phyloP scores from a whole-genome alignment of 2,797 vertebrate genomes.

The Chelonia mydas region DNA sequence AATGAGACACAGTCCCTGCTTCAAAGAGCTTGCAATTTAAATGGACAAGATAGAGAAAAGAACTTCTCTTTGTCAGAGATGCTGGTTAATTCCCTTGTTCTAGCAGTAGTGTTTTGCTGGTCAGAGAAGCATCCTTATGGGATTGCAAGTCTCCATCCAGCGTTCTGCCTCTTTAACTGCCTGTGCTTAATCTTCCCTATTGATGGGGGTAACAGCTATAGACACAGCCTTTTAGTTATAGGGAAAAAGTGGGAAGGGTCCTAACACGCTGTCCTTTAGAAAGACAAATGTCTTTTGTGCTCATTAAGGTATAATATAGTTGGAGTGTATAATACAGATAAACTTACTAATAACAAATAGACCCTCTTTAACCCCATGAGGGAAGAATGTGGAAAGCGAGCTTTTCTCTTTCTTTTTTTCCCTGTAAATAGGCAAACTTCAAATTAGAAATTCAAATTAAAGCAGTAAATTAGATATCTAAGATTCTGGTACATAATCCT shows the following conservation, averaged over 20 bases:
- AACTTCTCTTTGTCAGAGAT: rapidly evolving
- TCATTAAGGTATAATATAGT: rapidly evolving
- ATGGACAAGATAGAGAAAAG: background rate
- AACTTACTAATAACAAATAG: background rate
- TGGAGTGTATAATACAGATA: background rate
- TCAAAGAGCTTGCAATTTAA: rapidly evolving
- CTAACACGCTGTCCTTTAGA: background rate
- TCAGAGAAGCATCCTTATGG: slow-evolving; percentile 18
- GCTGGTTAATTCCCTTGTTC: background rate
- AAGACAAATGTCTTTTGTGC: background rate
- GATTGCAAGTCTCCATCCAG: background rate
- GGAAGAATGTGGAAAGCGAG: rapidly evolving
- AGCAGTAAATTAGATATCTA: background rate
- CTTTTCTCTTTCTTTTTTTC: rapidly evolving
- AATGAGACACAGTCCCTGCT: rapidly evolving
- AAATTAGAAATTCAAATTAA: background rate
- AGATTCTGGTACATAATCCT: rapidly evolving
- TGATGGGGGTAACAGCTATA: background rate
- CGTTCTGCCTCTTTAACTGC: background rate
- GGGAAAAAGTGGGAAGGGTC: background rate
- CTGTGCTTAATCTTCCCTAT: background rate
- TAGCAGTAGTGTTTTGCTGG: background rate
- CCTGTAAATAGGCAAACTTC: no score
- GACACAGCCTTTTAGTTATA: background rate
- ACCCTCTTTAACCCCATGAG: rapidly evolving